Evolutionary conservation across 2,113 vertebrate genomes (phyloP), one percentile per base, ranked within the genome.

Genomic region (Oreocharis arfaki): DNA sequence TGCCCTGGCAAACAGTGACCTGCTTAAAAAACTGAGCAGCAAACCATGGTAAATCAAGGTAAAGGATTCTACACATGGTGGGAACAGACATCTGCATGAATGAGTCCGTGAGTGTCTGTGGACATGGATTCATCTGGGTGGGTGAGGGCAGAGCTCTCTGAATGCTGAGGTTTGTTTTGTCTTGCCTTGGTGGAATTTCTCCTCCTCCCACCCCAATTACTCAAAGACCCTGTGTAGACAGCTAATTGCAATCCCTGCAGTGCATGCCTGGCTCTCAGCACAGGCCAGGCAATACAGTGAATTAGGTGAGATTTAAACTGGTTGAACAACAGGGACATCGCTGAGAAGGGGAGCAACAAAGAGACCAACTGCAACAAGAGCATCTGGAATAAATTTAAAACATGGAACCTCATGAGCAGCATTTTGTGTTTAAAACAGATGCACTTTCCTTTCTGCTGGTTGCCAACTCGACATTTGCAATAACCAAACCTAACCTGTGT

Each of bases 321-420:
- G n/a, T 28, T 52, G 59, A 94, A 82, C 89, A 91, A 64, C 39
- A 52, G 24, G 56, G 80, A 83, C 73, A 46, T 60, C 2, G 0
- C 89, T 64, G 46, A 55, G 78, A 56, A 61, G 61, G 11, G 24
- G 1, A 76, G 84, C 90, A 89, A 94, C 93, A 96, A 88, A 93
- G 89, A 96, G 69, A 65, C 61, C 91, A 90, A 42, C 0, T 85
- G 89, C 64, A 94, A 60, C 32, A 12, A 50, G 33, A 89, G 82
- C 97, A 97, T 97, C 95, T 98, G 97, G 97, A 97, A 95, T 64
- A 37, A 76, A 96, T 97, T 95, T 82, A 33, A 50, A 79, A 35
- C 81, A 50, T 6, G 2, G 52, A 93, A 74, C 89, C 84, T 95
- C n/a, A 53, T 4, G 79, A 86, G 88, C 76, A 89, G 90, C 70